Base-by-base conservation (phyloP, 2,797 vertebrate species). In the Acomys russatus region DNA sequence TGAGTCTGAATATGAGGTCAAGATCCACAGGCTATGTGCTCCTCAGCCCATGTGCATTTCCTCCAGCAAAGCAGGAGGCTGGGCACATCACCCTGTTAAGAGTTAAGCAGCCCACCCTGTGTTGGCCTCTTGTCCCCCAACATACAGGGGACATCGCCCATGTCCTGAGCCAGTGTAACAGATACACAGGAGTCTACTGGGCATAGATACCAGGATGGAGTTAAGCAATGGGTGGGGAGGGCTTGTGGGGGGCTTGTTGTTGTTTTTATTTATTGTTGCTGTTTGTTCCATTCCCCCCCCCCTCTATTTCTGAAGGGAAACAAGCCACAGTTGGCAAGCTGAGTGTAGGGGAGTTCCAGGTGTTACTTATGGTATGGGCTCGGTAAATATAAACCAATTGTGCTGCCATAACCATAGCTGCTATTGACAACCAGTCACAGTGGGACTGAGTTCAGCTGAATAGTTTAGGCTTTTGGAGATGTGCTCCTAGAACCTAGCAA, bases 91-190 rank as follows among this genome's bases (percentile, higher is more conserved):
- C 23, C 54, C 63, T 28, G 56, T 94, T 10, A 63, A 63, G 35
- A 38, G 56, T 38, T 80, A 59, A 56, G 56, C 44, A 68, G 12
- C 30, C 80, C 51, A 22, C 51, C 70, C 68, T 3, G 4, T 88
- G 63, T 92, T 90, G 94, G 95, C 54, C 78, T 88, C 85, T 95
- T 80, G 83, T 85, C 89, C 91, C 49, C 61, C 80, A 92, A 83
- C 59, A 8, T 44, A 79, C 54, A 61, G 33, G 66, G 56, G 78
- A 91, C 30, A 88, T 44, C 70, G 74, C 83, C 83, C 73, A 76
- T 23, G n/a, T 76, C 61, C 14, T 76, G 71, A 86, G 92, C 89
- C 80, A 89, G 94, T 87, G 79, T 94, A 96, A 92, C 38, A 87
- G n/a, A 66, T 35, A 28, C 66, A 78, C n/a, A 71, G 66, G 38